Evolutionary conservation across 2,888 invertebrate species (phyloP).

Genomic region (Drosophila suboccidentalis): DNA sequence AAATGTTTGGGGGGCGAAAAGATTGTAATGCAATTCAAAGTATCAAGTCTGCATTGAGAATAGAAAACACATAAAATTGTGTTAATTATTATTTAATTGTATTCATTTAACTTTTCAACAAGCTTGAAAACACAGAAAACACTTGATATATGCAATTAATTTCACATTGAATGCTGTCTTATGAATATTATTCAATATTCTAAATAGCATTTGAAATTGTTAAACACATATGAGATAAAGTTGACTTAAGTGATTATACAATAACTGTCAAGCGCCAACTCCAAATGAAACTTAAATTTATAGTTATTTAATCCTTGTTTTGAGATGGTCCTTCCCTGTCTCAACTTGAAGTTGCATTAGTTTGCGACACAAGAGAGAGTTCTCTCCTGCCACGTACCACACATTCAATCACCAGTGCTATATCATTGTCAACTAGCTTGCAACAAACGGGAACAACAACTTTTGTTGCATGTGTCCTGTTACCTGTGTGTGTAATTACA

Average conservation of each 20-base stretch:
- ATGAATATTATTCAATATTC: too few relatives aligned
- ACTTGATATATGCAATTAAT: too few relatives aligned
- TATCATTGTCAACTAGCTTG: constrained; percentile 25
- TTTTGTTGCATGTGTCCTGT: constrained; percentile 20
- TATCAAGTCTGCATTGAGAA: neutral
- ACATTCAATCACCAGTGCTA: constrained; percentile 14
- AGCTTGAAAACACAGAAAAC: too few relatives aligned
- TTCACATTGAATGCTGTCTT: too few relatives aligned
- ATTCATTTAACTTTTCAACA: too few relatives aligned
- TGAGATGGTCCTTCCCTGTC: neutral
- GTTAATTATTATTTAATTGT: too few relatives aligned
- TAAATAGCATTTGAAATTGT: neutral
- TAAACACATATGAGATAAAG: neutral
- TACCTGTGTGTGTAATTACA: constrained; percentile 36
- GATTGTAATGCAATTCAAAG: neutral
- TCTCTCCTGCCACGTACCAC: constrained; percentile 6
- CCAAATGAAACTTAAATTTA: neutral
- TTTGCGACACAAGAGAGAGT: neutral
- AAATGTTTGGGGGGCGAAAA: neutral
- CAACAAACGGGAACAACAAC: constrained; percentile 9
- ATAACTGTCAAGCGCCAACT: neutral
- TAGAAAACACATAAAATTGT: neutral
- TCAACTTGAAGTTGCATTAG: constrained; percentile 1
- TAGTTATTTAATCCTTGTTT: neutral
- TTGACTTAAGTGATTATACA: neutral